phyloP scores from a whole-genome alignment of 1,140 invertebrate species.

The Muscidifurax raptorellus region DNA sequence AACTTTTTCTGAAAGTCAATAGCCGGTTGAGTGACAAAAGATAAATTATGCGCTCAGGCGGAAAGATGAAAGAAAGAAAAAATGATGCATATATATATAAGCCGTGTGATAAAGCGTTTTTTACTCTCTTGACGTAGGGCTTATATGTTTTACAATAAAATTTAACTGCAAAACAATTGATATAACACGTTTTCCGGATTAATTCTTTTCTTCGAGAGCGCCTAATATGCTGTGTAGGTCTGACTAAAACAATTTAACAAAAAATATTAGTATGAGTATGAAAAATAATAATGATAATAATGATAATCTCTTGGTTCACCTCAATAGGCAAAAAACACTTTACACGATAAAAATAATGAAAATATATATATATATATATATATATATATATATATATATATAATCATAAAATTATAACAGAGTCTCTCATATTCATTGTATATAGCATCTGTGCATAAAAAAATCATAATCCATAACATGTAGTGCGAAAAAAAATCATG shows the following conservation, averaged over 20 bases:
- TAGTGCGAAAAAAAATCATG: not conserved
- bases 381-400: not conserved
- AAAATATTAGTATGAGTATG: too few species aligned
- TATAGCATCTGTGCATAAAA: not conserved
- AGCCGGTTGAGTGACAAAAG: slow-evolving; percentile 20
- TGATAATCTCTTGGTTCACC: too few species aligned
- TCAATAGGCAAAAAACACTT: not conserved
- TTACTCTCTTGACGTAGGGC: not conserved
- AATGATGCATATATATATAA: too few species aligned
- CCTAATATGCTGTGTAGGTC: too few species aligned
- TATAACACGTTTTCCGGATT: too few species aligned
- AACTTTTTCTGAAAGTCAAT: slow-evolving; percentile 32
- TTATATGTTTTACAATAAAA: too few species aligned
- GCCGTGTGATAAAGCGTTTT: not conserved
- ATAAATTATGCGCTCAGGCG: slow-evolving; percentile 22
- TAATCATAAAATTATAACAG: not conserved
- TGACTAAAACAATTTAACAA: too few species aligned
- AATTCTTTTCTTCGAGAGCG: too few species aligned
- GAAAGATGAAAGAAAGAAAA: not conserved
- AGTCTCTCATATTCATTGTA: not conserved
- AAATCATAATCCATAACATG: not conserved
- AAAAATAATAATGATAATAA: too few species aligned
- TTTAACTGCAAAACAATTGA: too few species aligned
- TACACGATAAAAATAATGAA: not conserved
- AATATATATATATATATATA: not conserved